These are phyloP conservation scores for Drosophila phalerata DNA, from an alignment of 2,888 invertebrate genomes.

Conservation along the genomic window DNA sequence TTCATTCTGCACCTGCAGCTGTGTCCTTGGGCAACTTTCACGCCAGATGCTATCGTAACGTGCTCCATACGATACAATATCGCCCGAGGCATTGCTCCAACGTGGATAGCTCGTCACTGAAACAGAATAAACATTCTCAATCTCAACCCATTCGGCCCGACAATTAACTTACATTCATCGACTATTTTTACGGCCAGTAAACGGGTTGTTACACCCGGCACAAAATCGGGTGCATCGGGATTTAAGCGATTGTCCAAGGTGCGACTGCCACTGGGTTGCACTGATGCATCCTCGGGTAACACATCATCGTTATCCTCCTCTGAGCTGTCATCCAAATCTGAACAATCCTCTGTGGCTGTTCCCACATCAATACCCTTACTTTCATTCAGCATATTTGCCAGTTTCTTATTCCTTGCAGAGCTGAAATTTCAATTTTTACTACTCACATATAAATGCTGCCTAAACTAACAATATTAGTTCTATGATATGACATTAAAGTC, in stretches of 20 bases:
- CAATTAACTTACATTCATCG: constrained; percentile 42
- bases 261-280: constrained; percentile 37
- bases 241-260: constrained; percentile 57
- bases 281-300: not conserved
- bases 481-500: constrained; percentile 4
- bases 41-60: constrained; percentile 67
- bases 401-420: constrained; percentile 16
- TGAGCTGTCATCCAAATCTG: constrained; percentile 12
- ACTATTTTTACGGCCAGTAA: constrained; percentile 45
- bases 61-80: constrained; percentile 47
- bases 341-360: constrained; percentile 18
- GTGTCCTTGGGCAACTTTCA: constrained; percentile 37
- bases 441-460: constrained; percentile 6
- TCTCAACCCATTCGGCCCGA: not conserved
- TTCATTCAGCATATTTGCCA: constrained; percentile 30
- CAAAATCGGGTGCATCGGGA: constrained; percentile 68
- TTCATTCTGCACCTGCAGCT: not conserved
- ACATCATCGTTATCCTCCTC: not conserved
- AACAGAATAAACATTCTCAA: not conserved
- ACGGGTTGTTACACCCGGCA: constrained; percentile 42
- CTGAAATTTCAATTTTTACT: constrained; percentile 12
- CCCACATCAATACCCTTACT: constrained; percentile 17
- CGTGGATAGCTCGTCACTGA: constrained; percentile 50
- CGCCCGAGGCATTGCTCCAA: constrained; percentile 53
- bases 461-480: constrained; percentile 7